Conservation (phyloP, 1,140 invertebrate genomes). For the Hesperophylax magnus region DNA sequence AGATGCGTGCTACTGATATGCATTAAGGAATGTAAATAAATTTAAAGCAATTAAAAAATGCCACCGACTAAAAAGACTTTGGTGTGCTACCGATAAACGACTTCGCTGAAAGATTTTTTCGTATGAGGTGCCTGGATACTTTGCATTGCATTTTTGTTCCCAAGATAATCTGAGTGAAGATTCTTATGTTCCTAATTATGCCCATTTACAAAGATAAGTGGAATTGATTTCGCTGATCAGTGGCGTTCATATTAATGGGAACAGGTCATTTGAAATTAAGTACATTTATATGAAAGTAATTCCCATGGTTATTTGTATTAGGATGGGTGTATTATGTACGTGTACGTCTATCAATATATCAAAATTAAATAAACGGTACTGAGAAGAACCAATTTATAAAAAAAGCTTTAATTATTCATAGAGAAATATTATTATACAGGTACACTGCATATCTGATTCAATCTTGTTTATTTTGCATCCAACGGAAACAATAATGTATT, state of each 20-base stretch:
- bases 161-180: slow-evolving; percentile 19
- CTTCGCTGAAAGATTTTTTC: neutral
- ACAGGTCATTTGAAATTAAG: slow-evolving; percentile 17
- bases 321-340: neutral
- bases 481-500: no score
- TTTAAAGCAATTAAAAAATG: no score
- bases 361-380: slow-evolving; percentile 12
- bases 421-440: no score
- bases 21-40: no score
- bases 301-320: neutral
- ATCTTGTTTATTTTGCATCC: no score
- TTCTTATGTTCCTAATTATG: slow-evolving; percentile 33
- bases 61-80: neutral
- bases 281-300: slow-evolving; percentile 13
- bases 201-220: slow-evolving; percentile 38
- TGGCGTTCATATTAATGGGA: slow-evolving; percentile 23
- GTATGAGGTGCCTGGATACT: slow-evolving; percentile 4
- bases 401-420: no score
- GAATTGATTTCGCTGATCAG: slow-evolving; percentile 34
- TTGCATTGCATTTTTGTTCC: neutral
- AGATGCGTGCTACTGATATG: no score
- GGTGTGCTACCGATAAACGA: neutral
- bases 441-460: no score
- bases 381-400: neutral
- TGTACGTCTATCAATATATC: neutral